Percentiles rank a stretch among this genome's conserved stretches.
These are phyloP conservation scores for Zonitis immaculata DNA, from an alignment of 2,888 invertebrate genomes.

Conservation along the genomic window DNA sequence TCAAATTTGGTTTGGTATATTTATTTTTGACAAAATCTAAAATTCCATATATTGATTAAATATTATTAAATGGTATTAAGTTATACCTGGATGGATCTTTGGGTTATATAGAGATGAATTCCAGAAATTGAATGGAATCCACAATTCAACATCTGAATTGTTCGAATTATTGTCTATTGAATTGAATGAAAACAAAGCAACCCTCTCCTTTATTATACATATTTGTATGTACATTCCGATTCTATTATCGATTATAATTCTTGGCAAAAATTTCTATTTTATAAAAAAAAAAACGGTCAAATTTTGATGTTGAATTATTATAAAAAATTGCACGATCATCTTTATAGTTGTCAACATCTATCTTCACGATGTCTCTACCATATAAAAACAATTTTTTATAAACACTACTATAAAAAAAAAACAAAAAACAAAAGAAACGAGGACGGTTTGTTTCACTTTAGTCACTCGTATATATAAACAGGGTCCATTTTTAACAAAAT, in stretches of 20 bases:
- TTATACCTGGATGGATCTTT: neutral
- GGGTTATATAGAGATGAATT: conserved; percentile 2
- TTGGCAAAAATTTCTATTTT: too few species aligned
- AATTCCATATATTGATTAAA: too few species aligned
- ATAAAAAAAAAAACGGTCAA: neutral
- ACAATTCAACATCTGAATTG: neutral
- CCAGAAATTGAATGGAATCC: neutral
- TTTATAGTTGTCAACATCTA: conserved; percentile 3
- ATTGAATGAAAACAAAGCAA: neutral
- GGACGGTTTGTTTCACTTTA: conserved; percentile 33
- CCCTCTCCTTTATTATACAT: too few species aligned
- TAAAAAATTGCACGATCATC: conserved; percentile 1
- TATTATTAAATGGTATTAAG: too few species aligned
- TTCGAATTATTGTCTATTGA: conserved; percentile 2
- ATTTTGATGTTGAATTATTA: neutral
- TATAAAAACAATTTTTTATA: conserved; percentile 15
- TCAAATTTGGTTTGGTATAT: too few species aligned
- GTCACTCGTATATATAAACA: conserved; percentile 32
- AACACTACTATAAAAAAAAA: too few species aligned
- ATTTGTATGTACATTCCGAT: too few species aligned
- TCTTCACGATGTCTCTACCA: conserved; percentile 6
- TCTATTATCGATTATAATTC: too few species aligned
- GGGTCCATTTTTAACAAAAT: conserved; percentile 39
- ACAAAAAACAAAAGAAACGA: too few species aligned
- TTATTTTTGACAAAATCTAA: too few species aligned